phyloP scores from a whole-genome alignment of 2,113 vertebrate species.

The Actenoides hombroni region DNA sequence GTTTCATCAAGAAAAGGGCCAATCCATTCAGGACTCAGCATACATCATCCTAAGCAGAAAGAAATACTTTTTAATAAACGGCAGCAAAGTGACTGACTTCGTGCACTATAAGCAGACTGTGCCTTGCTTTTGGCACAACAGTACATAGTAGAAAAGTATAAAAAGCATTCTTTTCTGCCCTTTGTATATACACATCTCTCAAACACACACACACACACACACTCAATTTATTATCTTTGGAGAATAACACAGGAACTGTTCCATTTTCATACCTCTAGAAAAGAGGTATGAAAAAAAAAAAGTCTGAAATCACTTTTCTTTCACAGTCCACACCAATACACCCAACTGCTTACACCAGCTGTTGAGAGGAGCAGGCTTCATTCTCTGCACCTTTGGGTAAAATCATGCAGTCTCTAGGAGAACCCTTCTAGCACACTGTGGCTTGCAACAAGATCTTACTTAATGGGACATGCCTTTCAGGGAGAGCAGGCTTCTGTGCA shows the following conservation, averaged over 20 bases:
- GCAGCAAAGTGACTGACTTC: not conserved
- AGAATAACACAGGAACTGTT: not conserved
- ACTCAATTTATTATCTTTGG: not conserved
- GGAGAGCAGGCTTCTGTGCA: not conserved
- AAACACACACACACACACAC: not conserved
- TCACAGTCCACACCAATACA: not conserved
- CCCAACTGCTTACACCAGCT: not conserved
- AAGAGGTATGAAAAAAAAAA: not conserved
- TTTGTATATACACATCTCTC: not conserved
- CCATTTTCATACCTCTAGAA: not conserved
- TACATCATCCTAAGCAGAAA: not conserved
- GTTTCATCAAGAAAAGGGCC: conserved; percentile 14
- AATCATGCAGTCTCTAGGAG: not conserved
- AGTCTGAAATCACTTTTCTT: not conserved
- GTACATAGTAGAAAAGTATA: fast-evolving
- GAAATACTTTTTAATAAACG: not conserved
- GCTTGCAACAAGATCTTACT: not conserved
- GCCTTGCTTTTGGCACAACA: not conserved
- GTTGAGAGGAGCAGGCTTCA: fast-evolving
- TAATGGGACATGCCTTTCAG: not conserved
- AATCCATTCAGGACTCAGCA: not conserved
- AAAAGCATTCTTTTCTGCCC: not conserved
- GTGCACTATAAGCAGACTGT: not conserved
- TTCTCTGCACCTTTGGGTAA: not conserved
- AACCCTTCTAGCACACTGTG: not conserved